Percentiles rank a stretch among this genome's conserved stretches.
These are phyloP conservation scores for Glossophaga mutica DNA, from an alignment of 2,797 vertebrate species.

Conservation along the genomic window DNA sequence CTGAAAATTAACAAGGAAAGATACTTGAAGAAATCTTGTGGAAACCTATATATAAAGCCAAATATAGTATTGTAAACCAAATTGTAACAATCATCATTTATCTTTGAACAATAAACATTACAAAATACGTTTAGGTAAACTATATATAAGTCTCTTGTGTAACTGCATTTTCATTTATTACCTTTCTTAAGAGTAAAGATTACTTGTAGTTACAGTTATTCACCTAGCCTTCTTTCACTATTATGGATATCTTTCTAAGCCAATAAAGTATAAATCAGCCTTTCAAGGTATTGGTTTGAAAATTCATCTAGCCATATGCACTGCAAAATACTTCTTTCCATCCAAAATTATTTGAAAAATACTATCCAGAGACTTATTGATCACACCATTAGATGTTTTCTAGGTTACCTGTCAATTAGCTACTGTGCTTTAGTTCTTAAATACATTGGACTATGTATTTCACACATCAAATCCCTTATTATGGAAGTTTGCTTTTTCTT, in stretches of 20 bases:
- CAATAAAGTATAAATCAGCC: not conserved
- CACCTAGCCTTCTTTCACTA: not conserved
- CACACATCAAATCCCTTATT: not conserved
- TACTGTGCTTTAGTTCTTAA: not conserved
- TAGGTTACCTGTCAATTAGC: not conserved
- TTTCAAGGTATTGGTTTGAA: not conserved
- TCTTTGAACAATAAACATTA: not conserved
- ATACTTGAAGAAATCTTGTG: not conserved
- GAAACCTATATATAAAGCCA: not conserved
- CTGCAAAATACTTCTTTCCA: not conserved
- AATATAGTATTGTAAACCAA: not conserved
- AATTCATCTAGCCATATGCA: not conserved
- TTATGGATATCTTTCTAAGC: not conserved
- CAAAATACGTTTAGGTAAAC: not conserved
- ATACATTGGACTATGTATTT: not conserved
- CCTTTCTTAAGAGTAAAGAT: not conserved
- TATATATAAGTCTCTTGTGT: not conserved
- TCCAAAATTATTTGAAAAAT: slow-evolving; percentile 19
- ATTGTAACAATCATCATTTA: not conserved
- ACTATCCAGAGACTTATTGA: not conserved
- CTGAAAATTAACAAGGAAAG: not conserved
- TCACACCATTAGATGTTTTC: not conserved
- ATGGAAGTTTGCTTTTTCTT: not conserved
- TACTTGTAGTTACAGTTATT: not conserved
- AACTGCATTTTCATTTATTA: not conserved